A percentile compares a stretch with the other conserved stretches of the same genome.
These are phyloP conservation scores for Crypturellus tataupa DNA, from an alignment of 2,797 vertebrate species.

Conservation along the genomic window DNA sequence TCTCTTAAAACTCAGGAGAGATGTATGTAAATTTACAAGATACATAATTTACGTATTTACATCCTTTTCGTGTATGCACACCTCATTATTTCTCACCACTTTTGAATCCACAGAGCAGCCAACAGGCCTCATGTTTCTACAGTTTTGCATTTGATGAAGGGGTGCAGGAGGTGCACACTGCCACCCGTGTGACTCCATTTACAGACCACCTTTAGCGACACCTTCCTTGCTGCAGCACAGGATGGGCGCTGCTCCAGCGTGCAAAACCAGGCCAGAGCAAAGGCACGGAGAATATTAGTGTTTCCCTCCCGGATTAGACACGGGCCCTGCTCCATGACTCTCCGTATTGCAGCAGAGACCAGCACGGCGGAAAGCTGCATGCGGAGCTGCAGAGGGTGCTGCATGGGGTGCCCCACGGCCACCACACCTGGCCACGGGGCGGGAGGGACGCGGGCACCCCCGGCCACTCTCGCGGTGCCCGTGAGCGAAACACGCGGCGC, in stretches of 20 bases:
- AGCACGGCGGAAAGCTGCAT: too few relatives aligned
- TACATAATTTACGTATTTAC: not conserved
- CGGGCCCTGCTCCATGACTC: accelerated
- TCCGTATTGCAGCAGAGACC: not conserved
- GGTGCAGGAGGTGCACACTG: not conserved
- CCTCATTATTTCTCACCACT: not conserved
- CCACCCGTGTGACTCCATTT: not conserved
- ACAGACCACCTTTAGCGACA: not conserved
- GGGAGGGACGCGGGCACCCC: accelerated
- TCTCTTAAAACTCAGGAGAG: not conserved
- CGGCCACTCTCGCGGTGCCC: not conserved
- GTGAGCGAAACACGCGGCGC: too few relatives aligned
- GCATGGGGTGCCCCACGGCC: too few relatives aligned
- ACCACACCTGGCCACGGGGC: too few relatives aligned
- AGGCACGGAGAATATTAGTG: not conserved
- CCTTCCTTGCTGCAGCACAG: accelerated
- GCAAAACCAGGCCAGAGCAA: not conserved
- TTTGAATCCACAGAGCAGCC: not conserved
- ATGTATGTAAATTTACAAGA: not conserved
- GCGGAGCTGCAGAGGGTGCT: too few relatives aligned
- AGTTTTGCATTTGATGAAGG: not conserved
- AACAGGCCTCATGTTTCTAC: not conserved
- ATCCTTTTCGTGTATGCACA: not conserved
- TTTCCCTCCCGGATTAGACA: not conserved
- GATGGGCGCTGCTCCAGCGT: accelerated